These are phyloP conservation scores for Sakesphorus luctuosus DNA, from an alignment of 2,113 vertebrate genomes.

Conservation along the genomic window DNA sequence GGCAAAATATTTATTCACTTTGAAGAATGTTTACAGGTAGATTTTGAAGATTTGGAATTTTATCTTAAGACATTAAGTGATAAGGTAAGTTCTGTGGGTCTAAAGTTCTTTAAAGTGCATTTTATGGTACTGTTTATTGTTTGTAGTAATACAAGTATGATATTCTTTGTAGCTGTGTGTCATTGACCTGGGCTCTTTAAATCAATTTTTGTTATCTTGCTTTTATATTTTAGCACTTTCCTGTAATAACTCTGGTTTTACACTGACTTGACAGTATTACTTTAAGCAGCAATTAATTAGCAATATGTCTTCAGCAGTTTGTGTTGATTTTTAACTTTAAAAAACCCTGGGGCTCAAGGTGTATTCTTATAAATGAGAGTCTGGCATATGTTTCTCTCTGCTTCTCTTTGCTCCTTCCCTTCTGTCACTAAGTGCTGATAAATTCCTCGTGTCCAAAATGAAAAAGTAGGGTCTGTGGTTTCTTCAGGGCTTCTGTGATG, in stretches of 20 bases:
- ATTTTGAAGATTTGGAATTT: background rate
- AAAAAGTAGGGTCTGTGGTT: background rate
- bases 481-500: background rate
- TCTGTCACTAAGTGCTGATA: background rate
- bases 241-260: background rate
- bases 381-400: background rate
- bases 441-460: background rate
- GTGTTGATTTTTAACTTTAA: background rate
- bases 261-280: background rate
- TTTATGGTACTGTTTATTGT: background rate
- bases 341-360: background rate
- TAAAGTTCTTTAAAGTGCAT: background rate
- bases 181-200: background rate
- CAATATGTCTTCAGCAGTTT: background rate
- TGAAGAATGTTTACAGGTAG: background rate
- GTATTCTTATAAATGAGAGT: background rate
- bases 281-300: background rate
- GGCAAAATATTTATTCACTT: background rate
- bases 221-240: background rate
- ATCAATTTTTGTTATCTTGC: background rate
- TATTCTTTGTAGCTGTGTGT: background rate
- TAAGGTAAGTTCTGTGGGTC: background rate
- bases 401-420: background rate
- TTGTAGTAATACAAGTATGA: background rate
- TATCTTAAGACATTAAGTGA: background rate